Conservation (phyloP, 2,113 vertebrate species). For the Xiphophorus couchianus region DNA sequence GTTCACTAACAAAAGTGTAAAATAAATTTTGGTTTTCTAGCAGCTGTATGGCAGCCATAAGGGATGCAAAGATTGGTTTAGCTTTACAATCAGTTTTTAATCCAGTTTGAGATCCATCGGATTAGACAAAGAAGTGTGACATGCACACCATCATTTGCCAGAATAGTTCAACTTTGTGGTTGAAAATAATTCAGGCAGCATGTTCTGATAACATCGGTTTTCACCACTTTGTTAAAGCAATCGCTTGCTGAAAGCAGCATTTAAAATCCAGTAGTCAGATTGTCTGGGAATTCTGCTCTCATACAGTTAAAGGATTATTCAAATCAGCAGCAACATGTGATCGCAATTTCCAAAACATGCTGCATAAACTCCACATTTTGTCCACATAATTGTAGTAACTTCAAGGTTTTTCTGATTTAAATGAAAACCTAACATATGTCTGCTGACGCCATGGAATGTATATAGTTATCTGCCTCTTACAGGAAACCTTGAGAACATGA, state of each 20-base stretch:
- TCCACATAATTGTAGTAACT: conserved; percentile 4
- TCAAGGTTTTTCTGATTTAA: background rate
- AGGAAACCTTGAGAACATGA: background rate
- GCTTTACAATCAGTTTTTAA: background rate
- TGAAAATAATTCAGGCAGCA: background rate
- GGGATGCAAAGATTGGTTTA: background rate
- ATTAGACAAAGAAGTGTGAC: background rate
- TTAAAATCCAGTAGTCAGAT: too few species aligned
- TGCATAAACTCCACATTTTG: background rate
- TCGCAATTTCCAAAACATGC: conserved; percentile 6
- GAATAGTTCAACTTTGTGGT: background rate
- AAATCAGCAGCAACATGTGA: conserved; percentile 1
- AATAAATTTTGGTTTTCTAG: background rate
- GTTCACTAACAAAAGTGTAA: background rate
- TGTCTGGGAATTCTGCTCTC: background rate
- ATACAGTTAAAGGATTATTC: background rate
- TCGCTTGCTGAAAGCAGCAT: too few species aligned
- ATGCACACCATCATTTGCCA: background rate
- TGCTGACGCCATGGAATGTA: background rate
- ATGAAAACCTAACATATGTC: background rate
- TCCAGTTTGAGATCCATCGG: too few species aligned
- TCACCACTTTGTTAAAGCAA: background rate
- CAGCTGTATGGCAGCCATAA: background rate
- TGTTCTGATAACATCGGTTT: background rate
- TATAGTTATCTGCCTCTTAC: background rate